phyloP scores from a whole-genome alignment of 2,797 vertebrate genomes.

The Poecilia gillii region DNA sequence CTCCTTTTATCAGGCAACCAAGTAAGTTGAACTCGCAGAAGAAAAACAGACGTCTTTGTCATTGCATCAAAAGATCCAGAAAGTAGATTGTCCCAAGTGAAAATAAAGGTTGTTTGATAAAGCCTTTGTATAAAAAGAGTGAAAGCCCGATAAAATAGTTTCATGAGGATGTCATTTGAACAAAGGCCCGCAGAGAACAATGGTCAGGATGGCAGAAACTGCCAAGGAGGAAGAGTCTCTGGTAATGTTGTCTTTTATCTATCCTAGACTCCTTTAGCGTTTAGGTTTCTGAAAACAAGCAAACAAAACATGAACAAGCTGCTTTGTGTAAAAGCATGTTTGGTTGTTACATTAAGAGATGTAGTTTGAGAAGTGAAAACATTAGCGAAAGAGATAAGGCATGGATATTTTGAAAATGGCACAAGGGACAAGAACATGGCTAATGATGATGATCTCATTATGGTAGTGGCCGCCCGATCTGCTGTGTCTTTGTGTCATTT shows the following conservation, averaged over 20 bases:
- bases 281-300: neutral
- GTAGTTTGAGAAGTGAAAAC: neutral
- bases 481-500: neutral
- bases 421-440: neutral
- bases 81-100: neutral
- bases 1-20: neutral
- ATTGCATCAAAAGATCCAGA: neutral
- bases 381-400: neutral
- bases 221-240: neutral
- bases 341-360: neutral
- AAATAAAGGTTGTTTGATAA: constrained; percentile 15
- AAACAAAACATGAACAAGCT: neutral
- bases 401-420: neutral
- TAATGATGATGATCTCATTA: neutral
- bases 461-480: no score
- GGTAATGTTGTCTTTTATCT: neutral
- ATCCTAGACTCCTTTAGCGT: neutral
- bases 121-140: neutral
- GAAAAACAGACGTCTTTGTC: neutral
- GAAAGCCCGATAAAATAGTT: neutral
- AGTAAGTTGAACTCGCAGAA: neutral
- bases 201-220: neutral
- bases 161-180: neutral
- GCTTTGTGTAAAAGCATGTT: neutral
- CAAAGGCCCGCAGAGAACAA: neutral